Percentiles rank a stretch among this genome's conserved stretches.
phyloP scores from a whole-genome alignment of 1,140 invertebrate species.

The Euura lappo region DNA sequence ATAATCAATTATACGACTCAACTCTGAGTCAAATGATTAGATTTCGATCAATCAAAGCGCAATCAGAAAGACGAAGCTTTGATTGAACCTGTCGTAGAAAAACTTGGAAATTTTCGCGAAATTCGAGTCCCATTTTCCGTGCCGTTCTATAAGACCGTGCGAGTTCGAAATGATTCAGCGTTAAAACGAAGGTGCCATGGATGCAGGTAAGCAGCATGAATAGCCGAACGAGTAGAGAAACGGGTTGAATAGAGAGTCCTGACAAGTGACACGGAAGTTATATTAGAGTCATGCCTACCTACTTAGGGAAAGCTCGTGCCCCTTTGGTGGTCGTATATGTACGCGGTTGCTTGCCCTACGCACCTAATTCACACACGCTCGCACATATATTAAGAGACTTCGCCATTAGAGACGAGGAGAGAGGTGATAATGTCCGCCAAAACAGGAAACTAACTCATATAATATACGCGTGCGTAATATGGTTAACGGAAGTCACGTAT shows the following conservation, averaged over 20 bases:
- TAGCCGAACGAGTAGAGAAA: no score
- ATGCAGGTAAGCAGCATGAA: no score
- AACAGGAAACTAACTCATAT: not conserved
- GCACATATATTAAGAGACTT: not conserved
- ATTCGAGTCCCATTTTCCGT: no score
- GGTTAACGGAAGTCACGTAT: constrained; percentile 2
- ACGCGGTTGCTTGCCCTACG: not conserved
- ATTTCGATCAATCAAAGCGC: no score
- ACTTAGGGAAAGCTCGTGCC: not conserved
- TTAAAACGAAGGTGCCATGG: no score
- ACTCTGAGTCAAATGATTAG: no score
- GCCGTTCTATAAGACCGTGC: no score
- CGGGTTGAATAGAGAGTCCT: not conserved
- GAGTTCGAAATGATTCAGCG: no score
- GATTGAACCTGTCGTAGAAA: no score
- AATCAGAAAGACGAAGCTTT: no score
- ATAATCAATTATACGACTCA: no score
- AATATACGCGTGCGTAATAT: not conserved
- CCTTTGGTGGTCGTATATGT: not conserved
- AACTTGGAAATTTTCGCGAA: no score
- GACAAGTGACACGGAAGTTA: not conserved
- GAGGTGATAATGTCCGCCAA: not conserved
- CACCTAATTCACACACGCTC: not conserved
- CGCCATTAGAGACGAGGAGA: not conserved
- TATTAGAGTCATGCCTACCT: not conserved